Base-by-base conservation (phyloP, 2,797 vertebrate genomes). In the Dermochelys coriacea region DNA sequence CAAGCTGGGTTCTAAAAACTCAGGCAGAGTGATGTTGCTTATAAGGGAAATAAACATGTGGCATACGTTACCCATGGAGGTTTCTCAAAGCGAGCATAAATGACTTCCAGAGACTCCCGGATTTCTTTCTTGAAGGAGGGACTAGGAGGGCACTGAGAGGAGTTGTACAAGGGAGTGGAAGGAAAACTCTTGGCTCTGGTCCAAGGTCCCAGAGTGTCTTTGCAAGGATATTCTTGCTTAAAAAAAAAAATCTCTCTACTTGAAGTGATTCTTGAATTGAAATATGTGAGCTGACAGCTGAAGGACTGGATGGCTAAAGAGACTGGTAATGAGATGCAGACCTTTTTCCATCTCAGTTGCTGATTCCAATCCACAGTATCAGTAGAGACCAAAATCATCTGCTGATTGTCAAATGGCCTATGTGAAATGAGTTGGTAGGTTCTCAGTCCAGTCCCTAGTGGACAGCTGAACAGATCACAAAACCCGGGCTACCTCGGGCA, bases 51-150 rank as follows among this genome's bases (percentile, higher is more conserved):
- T 80, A 57, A 94, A 91, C 94, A 8, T 82, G 81, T 71, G 87
- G 88, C 91, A 91, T 80, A 68, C 41, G 57, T 92, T 74, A 90
- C 34, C 85, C 83, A 47, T 71, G 41, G 52, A 45, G 10, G 34
- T 80, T 78, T 86, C 37, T 88, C 37, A 77, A 54, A 52, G 77
- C 88, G 55, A 64, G 45, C 68, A 91, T 89, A 95, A 90, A 95
- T 91, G 87, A 82, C 59, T 94, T 87, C 87, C 94, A 52, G 55
- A 82, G 83, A 51, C 95, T 84, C 82, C 80, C 93, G 93, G 59
- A 10, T 83, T 90, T 57, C 84, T 80, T 95, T 92, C 68, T 87
- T 88, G 23, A 55, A 75, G 64, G 52, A 85, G 80, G 29, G 89
- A 54, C 12, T 50, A 82, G 51, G 41, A 1, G 10, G 92, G 34